Evolutionary conservation across 2,113 vertebrate genomes (phyloP).

Genomic region (Dissostichus mawsoni): DNA sequence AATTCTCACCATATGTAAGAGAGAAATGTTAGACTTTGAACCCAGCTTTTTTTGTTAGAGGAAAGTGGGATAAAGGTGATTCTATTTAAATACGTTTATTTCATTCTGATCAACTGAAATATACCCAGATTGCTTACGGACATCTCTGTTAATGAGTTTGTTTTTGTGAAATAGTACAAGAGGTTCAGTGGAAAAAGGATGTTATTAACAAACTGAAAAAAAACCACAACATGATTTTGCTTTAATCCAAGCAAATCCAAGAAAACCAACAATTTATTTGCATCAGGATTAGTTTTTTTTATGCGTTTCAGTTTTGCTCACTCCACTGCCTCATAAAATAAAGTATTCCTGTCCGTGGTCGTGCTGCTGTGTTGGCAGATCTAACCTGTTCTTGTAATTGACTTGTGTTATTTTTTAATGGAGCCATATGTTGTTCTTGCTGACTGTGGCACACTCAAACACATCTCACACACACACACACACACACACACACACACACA

Average conservation of each 20-base stretch:
- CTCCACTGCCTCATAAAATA: slow-evolving; percentile 45
- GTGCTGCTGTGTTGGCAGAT: slow-evolving; percentile 63
- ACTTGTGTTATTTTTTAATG: slow-evolving; percentile 75
- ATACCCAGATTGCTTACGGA: no score
- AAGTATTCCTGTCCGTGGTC: slow-evolving; percentile 34
- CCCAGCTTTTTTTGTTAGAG: background rate
- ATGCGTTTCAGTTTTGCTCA: slow-evolving; percentile 19
- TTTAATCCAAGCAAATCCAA: background rate
- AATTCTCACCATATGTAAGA: background rate
- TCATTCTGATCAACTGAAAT: background rate
- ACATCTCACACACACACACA: slow-evolving; percentile 22
- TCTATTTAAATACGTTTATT: background rate
- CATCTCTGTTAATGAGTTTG: background rate
- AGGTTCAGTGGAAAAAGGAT: background rate
- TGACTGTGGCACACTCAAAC: slow-evolving; percentile 59
- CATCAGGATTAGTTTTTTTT: slow-evolving; percentile 1
- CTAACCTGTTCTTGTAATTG: slow-evolving; percentile 67
- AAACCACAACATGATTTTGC: background rate
- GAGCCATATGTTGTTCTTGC: slow-evolving; percentile 75
- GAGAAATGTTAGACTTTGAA: no score
- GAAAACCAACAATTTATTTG: slow-evolving; percentile 7
- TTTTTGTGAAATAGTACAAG: background rate
- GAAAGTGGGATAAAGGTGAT: no score
- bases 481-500: slow-evolving; percentile 41
- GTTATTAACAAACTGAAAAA: no score